Percentiles rank a stretch among this genome's conserved stretches.
Evolutionary conservation across 2,797 vertebrate species (phyloP).

Genomic region (Propithecus deckenii): DNA sequence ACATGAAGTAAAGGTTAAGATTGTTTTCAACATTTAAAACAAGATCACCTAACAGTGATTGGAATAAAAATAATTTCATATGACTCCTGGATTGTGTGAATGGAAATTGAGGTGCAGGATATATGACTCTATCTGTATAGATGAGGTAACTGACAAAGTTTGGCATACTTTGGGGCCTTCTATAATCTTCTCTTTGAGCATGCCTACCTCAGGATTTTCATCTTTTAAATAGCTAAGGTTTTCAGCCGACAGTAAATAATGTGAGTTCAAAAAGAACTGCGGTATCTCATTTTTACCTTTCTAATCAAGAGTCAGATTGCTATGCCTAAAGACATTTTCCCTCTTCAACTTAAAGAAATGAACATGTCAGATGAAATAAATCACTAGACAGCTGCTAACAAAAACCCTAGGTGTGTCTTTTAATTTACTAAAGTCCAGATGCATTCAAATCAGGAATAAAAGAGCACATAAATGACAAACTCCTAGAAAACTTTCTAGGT

Average conservation of each 20-base stretch:
- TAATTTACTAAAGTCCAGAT: slow-evolving; percentile 70
- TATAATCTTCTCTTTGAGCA: slow-evolving; percentile 25
- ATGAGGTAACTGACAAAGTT: slow-evolving; percentile 1
- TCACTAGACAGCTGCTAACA: slow-evolving; percentile 69
- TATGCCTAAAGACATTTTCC: slow-evolving; percentile 72
- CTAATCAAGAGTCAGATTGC: slow-evolving; percentile 75
- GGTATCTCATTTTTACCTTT: slow-evolving; percentile 71
- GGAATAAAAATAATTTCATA: slow-evolving; percentile 46
- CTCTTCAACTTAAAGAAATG: slow-evolving; percentile 76
- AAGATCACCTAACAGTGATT: slow-evolving; percentile 68
- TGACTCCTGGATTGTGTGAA: not conserved
- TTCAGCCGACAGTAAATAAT: slow-evolving; percentile 67
- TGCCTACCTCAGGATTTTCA: slow-evolving; percentile 55
- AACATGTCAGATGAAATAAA: slow-evolving; percentile 73
- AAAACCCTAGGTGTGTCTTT: slow-evolving; percentile 76
- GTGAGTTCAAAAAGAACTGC: slow-evolving; percentile 55
- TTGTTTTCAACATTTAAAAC: slow-evolving; percentile 73
- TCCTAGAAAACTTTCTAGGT: slow-evolving; percentile 62
- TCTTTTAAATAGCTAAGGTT: slow-evolving; percentile 72
- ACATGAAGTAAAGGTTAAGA: slow-evolving; percentile 73
- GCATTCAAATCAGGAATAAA: slow-evolving; percentile 69
- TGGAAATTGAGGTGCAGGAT: not conserved
- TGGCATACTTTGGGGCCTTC: not conserved
- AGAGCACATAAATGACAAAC: slow-evolving; percentile 38
- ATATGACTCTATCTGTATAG: not conserved